A percentile compares a stretch with the other conserved stretches of the same genome.
Conservation (phyloP, 2,113 vertebrate genomes). For the Ptilonorhynchus violaceus region DNA sequence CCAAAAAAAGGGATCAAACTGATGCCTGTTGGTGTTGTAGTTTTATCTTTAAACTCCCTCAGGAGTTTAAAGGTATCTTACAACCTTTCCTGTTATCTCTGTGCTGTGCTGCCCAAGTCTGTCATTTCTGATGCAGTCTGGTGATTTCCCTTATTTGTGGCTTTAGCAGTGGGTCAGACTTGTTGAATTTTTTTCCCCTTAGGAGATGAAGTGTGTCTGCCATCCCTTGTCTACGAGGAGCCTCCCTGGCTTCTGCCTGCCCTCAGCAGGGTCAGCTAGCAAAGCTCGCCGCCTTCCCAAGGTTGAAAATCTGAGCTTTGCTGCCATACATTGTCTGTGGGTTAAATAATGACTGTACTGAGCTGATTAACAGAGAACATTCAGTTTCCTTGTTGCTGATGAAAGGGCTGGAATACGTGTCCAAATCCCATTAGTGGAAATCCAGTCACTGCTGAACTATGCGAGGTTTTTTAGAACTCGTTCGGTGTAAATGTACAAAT, state of each 20-base stretch:
- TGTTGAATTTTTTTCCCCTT: neutral
- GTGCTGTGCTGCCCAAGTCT: neutral
- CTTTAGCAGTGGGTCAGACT: neutral
- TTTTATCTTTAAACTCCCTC: neutral
- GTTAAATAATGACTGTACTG: conserved; percentile 46
- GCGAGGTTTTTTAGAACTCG: neutral
- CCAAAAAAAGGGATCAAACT: neutral
- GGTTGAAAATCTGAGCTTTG: conserved; percentile 29
- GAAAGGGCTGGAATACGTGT: conserved; percentile 12
- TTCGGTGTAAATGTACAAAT: neutral
- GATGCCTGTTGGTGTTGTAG: neutral
- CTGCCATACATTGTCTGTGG: neutral
- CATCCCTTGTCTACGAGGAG: neutral
- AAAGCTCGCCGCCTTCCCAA: neutral
- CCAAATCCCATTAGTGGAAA: conserved; percentile 10
- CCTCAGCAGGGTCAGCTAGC: neutral
- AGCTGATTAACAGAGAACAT: conserved; percentile 32
- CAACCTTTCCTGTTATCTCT: neutral
- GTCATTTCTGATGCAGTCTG: neutral
- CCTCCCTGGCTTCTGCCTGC: conserved; percentile 12
- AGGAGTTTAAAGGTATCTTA: neutral
- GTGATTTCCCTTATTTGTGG: neutral
- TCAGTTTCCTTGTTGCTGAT: conserved; percentile 39
- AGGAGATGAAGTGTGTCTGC: neutral
- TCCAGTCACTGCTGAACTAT: conserved; percentile 20